These are phyloP conservation scores for Schizothorax lantsangensis DNA, from an alignment of 2,797 vertebrate genomes.

Conservation along the genomic window DNA sequence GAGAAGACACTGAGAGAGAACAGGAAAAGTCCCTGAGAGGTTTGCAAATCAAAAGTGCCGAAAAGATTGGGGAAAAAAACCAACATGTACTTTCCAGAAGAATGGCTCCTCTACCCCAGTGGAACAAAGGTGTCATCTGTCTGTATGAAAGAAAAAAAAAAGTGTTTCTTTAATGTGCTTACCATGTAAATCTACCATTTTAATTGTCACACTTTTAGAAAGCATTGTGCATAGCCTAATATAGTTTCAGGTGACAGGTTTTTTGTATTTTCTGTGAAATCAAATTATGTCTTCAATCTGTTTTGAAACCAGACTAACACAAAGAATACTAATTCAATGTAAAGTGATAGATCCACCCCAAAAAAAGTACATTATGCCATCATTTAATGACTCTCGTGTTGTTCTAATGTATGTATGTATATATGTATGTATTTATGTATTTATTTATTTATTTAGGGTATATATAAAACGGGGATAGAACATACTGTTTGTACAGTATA, in stretches of 20 bases:
- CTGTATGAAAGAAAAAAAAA: conserved; percentile 21
- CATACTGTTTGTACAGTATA: too few relatives aligned
- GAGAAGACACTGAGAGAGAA: conserved; percentile 61
- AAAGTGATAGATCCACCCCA: background rate
- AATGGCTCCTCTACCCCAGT: conserved; percentile 51
- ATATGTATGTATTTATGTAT: too few relatives aligned
- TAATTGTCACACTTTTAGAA: conserved; percentile 16
- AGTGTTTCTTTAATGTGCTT: conserved; percentile 24
- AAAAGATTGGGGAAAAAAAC: conserved; percentile 48
- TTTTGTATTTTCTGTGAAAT: background rate
- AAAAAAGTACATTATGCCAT: too few relatives aligned
- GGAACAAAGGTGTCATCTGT: conserved; percentile 65
- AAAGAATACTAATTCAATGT: background rate
- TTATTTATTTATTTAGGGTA: too few relatives aligned
- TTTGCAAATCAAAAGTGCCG: conserved; percentile 33
- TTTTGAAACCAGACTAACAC: background rate
- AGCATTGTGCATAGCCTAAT: background rate
- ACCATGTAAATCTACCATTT: conserved; percentile 11
- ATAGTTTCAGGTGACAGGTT: background rate
- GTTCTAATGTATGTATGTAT: too few relatives aligned
- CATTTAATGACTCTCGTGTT: background rate
- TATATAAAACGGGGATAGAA: too few relatives aligned
- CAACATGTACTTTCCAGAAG: conserved; percentile 63
- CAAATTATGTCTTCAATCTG: background rate
- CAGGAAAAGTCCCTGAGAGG: conserved; percentile 58